Evolutionary conservation across 2,113 vertebrate genomes (phyloP).

Genomic region (Apistogramma diplotaenia): DNA sequence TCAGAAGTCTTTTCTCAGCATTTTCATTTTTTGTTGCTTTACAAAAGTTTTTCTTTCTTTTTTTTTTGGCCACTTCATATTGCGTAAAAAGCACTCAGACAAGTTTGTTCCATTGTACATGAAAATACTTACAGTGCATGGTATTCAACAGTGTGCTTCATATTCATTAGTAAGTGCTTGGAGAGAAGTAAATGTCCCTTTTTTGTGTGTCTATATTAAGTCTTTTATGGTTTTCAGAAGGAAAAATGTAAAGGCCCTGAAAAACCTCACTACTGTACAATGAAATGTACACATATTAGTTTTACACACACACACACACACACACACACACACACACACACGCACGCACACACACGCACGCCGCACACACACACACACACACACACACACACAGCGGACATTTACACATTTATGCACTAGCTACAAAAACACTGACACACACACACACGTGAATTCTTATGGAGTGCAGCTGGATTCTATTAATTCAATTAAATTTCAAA

Average conservation of each 20-base stretch:
- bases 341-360: not conserved
- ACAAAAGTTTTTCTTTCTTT: conserved; percentile 32
- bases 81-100: conserved; percentile 40
- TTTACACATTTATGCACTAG: no score
- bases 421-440: no score
- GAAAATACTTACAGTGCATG: conserved; percentile 64
- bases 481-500: no score
- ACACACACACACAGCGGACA: no score
- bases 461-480: conserved; percentile 22
- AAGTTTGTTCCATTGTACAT: conserved; percentile 37
- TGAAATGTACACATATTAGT: conserved; percentile 52
- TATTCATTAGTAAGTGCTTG: conserved; percentile 25
- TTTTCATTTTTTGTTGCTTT: conserved; percentile 39
- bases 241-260: not conserved
- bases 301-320: not conserved
- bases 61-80: conserved; percentile 52
- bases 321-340: not conserved
- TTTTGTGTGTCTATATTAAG: conserved; percentile 4
- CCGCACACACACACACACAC: not conserved
- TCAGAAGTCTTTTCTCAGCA: conserved; percentile 80
- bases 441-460: not conserved
- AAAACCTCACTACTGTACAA: conserved; percentile 43
- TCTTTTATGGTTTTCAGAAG: not conserved
- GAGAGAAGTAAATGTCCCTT: conserved; percentile 11
- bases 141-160: conserved; percentile 66